phyloP scores from a whole-genome alignment of 2,797 vertebrate species.

The Lophius americanus region DNA sequence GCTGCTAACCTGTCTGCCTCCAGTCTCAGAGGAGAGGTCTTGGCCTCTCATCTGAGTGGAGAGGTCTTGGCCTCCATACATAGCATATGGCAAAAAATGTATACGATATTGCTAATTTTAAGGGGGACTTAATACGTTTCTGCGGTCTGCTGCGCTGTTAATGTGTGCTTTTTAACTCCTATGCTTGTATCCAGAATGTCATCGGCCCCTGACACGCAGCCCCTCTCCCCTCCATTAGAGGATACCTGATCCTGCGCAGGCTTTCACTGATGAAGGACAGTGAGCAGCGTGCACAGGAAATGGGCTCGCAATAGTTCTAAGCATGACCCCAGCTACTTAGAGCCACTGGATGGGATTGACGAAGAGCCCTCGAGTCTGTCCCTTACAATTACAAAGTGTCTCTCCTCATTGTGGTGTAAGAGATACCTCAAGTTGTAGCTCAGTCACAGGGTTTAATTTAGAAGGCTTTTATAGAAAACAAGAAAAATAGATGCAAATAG shows the following conservation, averaged over 20 bases:
- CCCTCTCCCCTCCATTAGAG: slow-evolving; percentile 76
- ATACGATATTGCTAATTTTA: slow-evolving; percentile 54
- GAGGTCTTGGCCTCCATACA: slow-evolving; percentile 43
- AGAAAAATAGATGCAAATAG: slow-evolving; percentile 34
- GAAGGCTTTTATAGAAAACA: slow-evolving; percentile 49
- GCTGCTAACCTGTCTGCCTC: slow-evolving; percentile 19
- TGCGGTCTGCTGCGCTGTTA: slow-evolving; percentile 33
- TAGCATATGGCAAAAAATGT: slow-evolving; percentile 55
- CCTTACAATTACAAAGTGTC: slow-evolving; percentile 58
- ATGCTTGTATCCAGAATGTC: slow-evolving; percentile 54
- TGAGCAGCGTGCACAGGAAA: slow-evolving; percentile 58
- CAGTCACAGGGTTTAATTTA: slow-evolving; percentile 58
- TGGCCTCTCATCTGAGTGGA: too few relatives aligned
- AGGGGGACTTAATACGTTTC: slow-evolving; percentile 40
- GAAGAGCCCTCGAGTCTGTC: slow-evolving; percentile 68
- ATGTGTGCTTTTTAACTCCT: slow-evolving; percentile 51
- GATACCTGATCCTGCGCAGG: slow-evolving; percentile 76
- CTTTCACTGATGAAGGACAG: slow-evolving; percentile 54
- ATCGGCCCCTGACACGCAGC: slow-evolving; percentile 63
- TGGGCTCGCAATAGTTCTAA: slow-evolving; percentile 55
- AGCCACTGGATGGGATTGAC: slow-evolving; percentile 68
- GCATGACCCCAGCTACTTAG: slow-evolving; percentile 68
- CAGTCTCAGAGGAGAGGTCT: slow-evolving; percentile 40
- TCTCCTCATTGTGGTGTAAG: slow-evolving; percentile 56
- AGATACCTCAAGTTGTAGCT: slow-evolving; percentile 68